A percentile compares a stretch with the other conserved stretches of the same genome.
phyloP scores from a whole-genome alignment of 2,888 invertebrate genomes.

The Leucozona laternaria region DNA sequence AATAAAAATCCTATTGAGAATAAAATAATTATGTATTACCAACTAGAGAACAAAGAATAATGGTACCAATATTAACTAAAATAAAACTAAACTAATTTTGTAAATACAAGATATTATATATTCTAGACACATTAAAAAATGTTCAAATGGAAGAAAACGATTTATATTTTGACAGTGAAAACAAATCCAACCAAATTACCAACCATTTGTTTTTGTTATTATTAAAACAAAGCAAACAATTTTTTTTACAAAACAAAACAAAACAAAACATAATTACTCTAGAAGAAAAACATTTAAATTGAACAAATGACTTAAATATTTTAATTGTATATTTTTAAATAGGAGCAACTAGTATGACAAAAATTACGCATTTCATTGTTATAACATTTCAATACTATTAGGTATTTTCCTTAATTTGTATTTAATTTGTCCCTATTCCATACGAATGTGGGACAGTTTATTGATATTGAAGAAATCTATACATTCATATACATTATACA shows the following conservation, averaged over 20 bases:
- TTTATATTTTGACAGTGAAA: conserved; percentile 42
- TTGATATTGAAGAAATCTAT: conserved; percentile 73
- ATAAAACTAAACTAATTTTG: conserved; percentile 50
- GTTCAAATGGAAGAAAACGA: conserved; percentile 38
- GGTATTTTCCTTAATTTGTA: conserved; percentile 17
- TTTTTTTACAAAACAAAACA: conserved; percentile 19
- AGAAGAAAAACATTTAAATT: too few species aligned
- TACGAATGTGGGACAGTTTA: conserved; percentile 49
- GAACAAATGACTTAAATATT: too few species aligned
- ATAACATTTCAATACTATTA: conserved; percentile 42
- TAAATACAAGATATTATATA: conserved; percentile 53
- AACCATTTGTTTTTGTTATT: conserved; percentile 53
- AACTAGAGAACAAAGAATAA: conserved; percentile 42
- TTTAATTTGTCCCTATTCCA: conserved; percentile 52
- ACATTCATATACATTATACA: conserved; percentile 76
- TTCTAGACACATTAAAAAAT: conserved; percentile 44
- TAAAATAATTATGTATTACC: conserved; percentile 23
- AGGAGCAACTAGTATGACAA: conserved; percentile 21
- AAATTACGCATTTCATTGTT: conserved; percentile 54
- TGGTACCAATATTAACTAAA: conserved; percentile 69
- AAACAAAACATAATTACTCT: conserved; percentile 20
- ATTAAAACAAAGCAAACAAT: conserved; percentile 16
- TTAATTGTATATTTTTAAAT: conserved; percentile 43
- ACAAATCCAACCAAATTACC: conserved; percentile 72
- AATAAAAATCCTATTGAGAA: conserved; percentile 56